Evolutionary conservation across 2,888 invertebrate genomes (phyloP).

Genomic region (Arrhopalites spinosus): DNA sequence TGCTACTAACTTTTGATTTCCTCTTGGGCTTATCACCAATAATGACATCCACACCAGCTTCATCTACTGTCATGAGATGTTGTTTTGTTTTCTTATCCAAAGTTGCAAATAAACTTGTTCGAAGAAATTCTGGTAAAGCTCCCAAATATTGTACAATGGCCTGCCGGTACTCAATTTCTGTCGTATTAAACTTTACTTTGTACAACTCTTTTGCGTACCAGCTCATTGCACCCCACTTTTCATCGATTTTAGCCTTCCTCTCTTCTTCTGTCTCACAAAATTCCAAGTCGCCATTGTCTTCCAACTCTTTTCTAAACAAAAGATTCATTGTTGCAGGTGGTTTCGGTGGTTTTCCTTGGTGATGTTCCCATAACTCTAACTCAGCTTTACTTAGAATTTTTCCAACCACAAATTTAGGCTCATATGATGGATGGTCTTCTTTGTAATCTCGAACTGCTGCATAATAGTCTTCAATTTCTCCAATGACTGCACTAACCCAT

Average conservation of each 20-base stretch:
- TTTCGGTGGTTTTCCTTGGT: conserved; percentile 42
- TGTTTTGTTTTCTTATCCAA: conserved; percentile 39
- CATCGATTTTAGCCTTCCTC: conserved; percentile 18
- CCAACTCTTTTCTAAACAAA: conserved; percentile 40
- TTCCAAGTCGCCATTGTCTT: conserved; percentile 16
- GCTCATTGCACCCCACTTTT: conserved; percentile 41
- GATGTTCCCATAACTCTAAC: conserved; percentile 47
- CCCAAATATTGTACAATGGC: conserved; percentile 40
- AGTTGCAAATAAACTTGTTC: conserved; percentile 17
- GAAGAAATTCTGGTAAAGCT: conserved; percentile 44
- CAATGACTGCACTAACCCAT: conserved; percentile 47
- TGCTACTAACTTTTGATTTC: not conserved
- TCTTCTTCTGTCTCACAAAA: conserved; percentile 29
- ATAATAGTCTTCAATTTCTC: conserved; percentile 34
- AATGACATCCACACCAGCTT: not conserved
- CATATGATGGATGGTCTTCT: conserved; percentile 39
- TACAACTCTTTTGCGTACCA: conserved; percentile 40
- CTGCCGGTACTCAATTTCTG: conserved; percentile 36
- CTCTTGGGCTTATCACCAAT: not conserved
- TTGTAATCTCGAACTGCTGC: conserved; percentile 43
- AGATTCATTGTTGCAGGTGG: conserved; percentile 37
- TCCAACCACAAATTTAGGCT: conserved; percentile 32
- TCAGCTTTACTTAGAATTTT: conserved; percentile 40
- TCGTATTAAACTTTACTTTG: conserved; percentile 37
- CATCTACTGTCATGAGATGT: not conserved